Evolutionary conservation across 2,888 invertebrate genomes (phyloP).

Genomic region (Germaria angustata): DNA sequence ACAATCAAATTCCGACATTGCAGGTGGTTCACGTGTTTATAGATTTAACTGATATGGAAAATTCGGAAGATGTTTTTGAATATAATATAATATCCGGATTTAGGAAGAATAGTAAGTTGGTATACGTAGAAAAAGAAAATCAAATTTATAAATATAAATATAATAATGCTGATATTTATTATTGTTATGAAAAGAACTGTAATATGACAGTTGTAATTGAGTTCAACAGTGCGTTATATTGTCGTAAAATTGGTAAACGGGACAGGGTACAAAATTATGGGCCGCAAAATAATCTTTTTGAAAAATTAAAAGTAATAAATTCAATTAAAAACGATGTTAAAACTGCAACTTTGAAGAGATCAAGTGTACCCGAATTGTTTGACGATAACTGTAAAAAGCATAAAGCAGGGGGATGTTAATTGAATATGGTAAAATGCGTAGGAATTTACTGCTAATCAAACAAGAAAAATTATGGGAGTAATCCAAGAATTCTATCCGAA

Average conservation of each 20-base stretch:
- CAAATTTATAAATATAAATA: slow-evolving; percentile 8
- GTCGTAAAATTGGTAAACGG: slow-evolving; percentile 2
- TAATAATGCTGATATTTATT: not conserved
- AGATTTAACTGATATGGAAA: slow-evolving; percentile 1
- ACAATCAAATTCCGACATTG: not conserved
- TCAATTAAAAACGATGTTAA: slow-evolving; percentile 19
- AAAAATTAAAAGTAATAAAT: slow-evolving; percentile 29
- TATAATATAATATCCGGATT: slow-evolving; percentile 24
- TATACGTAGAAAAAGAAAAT: slow-evolving; percentile 16
- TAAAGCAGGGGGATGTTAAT: slow-evolving; percentile 14
- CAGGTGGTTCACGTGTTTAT: slow-evolving; percentile 2
- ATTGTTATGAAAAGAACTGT: slow-evolving; percentile 15
- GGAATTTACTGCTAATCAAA: no score
- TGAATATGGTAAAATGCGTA: slow-evolving; percentile 4
- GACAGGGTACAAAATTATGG: slow-evolving; percentile 29
- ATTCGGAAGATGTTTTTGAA: slow-evolving; percentile 16
- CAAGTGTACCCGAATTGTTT: slow-evolving; percentile 44
- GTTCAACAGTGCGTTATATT: slow-evolving; percentile 3
- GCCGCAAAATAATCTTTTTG: slow-evolving; percentile 28
- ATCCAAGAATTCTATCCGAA: no score
- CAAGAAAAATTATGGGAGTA: no score
- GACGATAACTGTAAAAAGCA: slow-evolving; percentile 44
- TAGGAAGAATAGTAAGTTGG: slow-evolving; percentile 19
- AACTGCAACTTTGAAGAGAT: slow-evolving; percentile 38
- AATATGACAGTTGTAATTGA: slow-evolving; percentile 15